Evolutionary conservation across 2,797 vertebrate species (phyloP), one percentile per base, ranked within the genome.

Genomic region (Fistularia commersonii): DNA sequence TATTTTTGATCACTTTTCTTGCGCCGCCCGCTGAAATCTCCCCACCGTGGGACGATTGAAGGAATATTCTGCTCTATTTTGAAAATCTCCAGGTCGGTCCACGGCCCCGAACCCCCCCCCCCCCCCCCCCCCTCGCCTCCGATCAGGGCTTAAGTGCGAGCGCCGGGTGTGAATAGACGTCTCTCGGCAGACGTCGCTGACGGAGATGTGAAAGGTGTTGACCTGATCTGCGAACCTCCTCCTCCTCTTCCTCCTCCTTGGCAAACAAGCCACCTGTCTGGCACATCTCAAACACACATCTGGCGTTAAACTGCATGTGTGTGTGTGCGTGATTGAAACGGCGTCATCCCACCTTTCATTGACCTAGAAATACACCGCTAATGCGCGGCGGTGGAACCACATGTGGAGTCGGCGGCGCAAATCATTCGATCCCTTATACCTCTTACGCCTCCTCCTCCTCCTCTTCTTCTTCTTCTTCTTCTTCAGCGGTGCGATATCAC

Each of bases 401-500:
- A 74, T 55, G 51, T 57, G 67, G 62, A 74, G 70, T 77, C 74
- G 75, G 73, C 55, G 54, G 61, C 45, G n/a, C 44, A 40, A 60
- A 62, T 81, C 71, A 64, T 66, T 74, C 48, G 44, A 70, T 65
- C 61, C 61, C 70, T 72, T 66, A 61, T 35, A 44, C 8, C 61
- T 42, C 37, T 48, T 53, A 48, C 32, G 3, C n/a, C n/a, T n/a
- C n/a, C n/a, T n/a, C n/a, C n/a, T 32, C 33, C 35, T 33, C 10
- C 6, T 11, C 32, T 15, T 11, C 34, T 69, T 43, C 41, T 11
- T 8, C 23, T 64, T 66, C 62, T 43, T 56, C 60, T 66, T 71
- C 64, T 65, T 77, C 54, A 54, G 34, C 73, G 70, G 71, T 12
- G 71, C 66, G 76, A 83, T 89, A 88, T 90, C 85, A 81, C 73